These are phyloP conservation scores for Enoplolaimus lenunculus DNA, from an alignment of 2,888 invertebrate genomes.

Conservation along the genomic window DNA sequence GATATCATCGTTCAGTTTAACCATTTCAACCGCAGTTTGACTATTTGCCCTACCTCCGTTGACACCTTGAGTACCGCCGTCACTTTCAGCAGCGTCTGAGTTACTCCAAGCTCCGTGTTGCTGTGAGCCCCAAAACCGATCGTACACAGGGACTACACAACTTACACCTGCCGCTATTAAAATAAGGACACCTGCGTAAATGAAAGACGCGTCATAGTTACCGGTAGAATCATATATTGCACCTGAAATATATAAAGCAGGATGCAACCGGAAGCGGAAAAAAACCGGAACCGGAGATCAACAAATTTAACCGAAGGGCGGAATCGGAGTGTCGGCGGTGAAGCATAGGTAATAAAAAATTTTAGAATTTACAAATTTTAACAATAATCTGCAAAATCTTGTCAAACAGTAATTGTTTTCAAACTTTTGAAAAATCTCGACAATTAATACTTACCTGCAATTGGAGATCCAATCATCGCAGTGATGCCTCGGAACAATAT, in stretches of 20 bases:
- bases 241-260: conserved; percentile 10
- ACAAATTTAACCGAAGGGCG: no score
- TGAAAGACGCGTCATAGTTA: conserved; percentile 10
- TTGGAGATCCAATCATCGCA: conserved; percentile 43
- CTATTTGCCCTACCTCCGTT: no score
- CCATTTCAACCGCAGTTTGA: neutral
- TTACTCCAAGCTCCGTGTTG: neutral
- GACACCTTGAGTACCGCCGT: neutral
- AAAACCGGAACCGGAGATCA: no score
- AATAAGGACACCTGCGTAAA: conserved; percentile 9
- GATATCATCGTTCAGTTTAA: neutral
- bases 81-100: neutral
- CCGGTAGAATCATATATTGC: conserved; percentile 13
- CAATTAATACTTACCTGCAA: conserved; percentile 44
- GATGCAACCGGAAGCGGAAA: no score
- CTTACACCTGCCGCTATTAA: conserved; percentile 1
- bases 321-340: no score
- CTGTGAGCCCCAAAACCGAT: neutral
- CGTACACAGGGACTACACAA: conserved; percentile 4
- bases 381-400: no score
- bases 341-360: no score
- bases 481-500: conserved; percentile 47
- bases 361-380: no score
- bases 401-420: no score
- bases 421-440: no score